These are phyloP conservation scores for Spilarctia lutea DNA, from an alignment of 2,888 invertebrate species.

Conservation along the genomic window DNA sequence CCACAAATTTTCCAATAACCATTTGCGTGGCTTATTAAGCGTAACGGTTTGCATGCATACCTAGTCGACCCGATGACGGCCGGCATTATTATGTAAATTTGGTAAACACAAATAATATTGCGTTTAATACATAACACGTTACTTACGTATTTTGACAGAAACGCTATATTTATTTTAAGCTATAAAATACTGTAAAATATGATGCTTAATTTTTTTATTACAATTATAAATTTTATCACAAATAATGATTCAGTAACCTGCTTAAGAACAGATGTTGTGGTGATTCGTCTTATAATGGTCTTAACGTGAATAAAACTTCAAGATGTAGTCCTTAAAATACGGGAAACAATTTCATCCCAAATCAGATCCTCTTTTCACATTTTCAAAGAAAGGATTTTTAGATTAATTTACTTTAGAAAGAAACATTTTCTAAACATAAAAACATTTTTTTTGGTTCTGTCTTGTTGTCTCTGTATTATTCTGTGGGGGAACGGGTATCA, in stretches of 20 bases:
- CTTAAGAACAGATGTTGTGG: no score
- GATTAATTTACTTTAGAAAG: no score
- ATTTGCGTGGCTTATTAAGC: conserved; percentile 4
- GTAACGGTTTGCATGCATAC: neutral
- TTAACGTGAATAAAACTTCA: no score
- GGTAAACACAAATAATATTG: conserved; percentile 45
- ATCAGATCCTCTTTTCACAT: no score
- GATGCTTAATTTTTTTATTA: neutral
- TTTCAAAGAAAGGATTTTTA: no score
- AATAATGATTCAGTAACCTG: neutral
- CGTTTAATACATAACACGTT: conserved; percentile 42
- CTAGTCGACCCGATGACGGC: conserved; percentile 7
- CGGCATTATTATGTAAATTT: conserved; percentile 49
- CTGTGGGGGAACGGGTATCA: no score
- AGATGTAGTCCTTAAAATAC: no score
- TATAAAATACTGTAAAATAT: neutral
- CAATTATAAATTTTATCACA: neutral
- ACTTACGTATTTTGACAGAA: conserved; percentile 24
- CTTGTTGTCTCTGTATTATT: no score
- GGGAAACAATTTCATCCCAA: no score
- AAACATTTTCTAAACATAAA: no score
- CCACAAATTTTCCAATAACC: neutral
- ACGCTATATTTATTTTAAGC: conserved; percentile 11
- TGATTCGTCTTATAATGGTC: neutral
- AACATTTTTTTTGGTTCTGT: no score